Evolutionary conservation across 2,113 vertebrate genomes (phyloP).

Genomic region (Craseonycteris thonglongyai): DNA sequence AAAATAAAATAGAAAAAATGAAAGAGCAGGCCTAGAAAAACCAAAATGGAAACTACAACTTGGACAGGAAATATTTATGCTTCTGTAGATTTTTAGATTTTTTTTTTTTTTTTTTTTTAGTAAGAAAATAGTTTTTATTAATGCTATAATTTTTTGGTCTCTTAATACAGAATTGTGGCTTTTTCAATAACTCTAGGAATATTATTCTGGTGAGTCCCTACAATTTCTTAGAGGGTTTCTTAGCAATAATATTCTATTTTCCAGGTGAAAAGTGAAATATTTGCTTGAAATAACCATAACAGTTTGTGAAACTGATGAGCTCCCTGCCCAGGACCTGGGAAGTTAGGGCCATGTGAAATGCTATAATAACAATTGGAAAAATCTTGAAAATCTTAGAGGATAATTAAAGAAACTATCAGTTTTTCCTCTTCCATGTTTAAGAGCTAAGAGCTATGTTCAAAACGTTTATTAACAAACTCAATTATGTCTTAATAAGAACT

Average conservation of each 20-base stretch:
- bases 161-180: not conserved
- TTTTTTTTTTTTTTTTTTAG: not conserved
- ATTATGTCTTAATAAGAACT: not conserved
- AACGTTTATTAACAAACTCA: not conserved
- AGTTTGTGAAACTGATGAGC: not conserved
- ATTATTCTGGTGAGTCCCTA: not conserved
- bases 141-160: not conserved
- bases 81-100: not conserved
- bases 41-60: not conserved
- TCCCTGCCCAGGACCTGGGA: not conserved
- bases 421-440: slow-evolving; percentile 12
- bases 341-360: not conserved
- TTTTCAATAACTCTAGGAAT: not conserved
- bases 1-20: not conserved
- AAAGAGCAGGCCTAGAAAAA: not conserved
- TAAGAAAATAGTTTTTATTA: not conserved
- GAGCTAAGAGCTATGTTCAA: not conserved
- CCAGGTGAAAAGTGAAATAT: not conserved
- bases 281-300: not conserved
- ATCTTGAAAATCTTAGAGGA: not conserved
- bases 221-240: not conserved
- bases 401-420: not conserved
- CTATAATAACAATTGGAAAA: not conserved
- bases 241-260: not conserved
- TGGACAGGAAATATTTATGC: not conserved